Evolutionary conservation across 2,113 vertebrate genomes (phyloP).

Genomic region (Heptranchias perlo): DNA sequence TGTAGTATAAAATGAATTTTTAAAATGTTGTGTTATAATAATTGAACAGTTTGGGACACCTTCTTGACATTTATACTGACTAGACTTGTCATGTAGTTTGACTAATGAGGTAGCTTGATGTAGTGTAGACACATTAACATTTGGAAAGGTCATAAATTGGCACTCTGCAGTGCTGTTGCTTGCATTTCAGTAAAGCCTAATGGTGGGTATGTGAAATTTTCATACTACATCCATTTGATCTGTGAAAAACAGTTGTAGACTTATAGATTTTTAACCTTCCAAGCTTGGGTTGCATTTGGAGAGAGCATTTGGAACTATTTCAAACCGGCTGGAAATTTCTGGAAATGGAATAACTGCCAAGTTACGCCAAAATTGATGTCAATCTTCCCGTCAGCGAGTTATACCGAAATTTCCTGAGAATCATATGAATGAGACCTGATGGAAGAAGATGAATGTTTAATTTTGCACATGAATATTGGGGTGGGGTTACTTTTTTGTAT

Average conservation of each 20-base stretch:
- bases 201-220: background rate
- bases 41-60: background rate
- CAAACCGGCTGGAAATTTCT: too few species aligned
- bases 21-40: background rate
- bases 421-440: background rate
- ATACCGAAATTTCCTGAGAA: too few species aligned
- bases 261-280: background rate
- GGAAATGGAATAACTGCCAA: too few species aligned
- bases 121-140: background rate
- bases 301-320: background rate
- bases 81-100: background rate
- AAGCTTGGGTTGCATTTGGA: background rate
- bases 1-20: background rate
- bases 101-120: background rate
- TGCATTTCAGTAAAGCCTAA: background rate
- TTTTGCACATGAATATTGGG: background rate
- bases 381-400: too few species aligned
- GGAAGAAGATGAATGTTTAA: background rate
- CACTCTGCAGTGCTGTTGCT: background rate
- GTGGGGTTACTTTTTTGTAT: background rate
- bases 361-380: background rate
- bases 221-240: background rate
- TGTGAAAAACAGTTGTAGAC: background rate
- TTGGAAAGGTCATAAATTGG: background rate
- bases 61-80: background rate